phyloP scores from a whole-genome alignment of 1,140 invertebrate genomes.

The Sycobia sp. region DNA sequence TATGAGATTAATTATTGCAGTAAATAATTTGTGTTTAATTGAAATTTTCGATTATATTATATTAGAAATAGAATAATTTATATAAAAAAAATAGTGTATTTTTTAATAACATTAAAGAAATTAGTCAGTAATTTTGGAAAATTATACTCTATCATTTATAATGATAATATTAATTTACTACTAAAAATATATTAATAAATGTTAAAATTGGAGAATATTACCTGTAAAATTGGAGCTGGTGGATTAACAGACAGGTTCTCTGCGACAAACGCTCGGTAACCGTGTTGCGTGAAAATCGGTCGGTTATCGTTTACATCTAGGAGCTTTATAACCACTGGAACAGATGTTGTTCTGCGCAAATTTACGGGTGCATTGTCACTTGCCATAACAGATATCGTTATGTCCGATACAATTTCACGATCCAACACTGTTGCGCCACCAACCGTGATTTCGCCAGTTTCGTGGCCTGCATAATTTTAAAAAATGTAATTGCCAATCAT shows the following conservation, averaged over 20 bases:
- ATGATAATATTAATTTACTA: too few species aligned
- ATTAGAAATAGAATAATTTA: too few species aligned
- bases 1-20: too few species aligned
- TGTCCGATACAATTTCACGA: constrained; percentile 73
- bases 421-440: constrained; percentile 76
- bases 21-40: too few species aligned
- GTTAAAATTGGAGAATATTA: too few species aligned
- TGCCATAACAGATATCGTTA: constrained; percentile 79
- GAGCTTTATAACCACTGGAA: constrained; percentile 80
- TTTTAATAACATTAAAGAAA: too few species aligned
- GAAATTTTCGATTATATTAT: too few species aligned
- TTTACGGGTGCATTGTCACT: constrained; percentile 76
- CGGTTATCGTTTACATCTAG: constrained; percentile 84
- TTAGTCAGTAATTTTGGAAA: too few species aligned
- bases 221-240: constrained; percentile 78
- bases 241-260: constrained; percentile 81
- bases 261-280: constrained; percentile 78
- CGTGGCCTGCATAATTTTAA: constrained; percentile 49
- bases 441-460: constrained; percentile 80
- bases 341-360: constrained; percentile 70
- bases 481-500: neutral
- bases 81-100: too few species aligned
- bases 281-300: constrained; percentile 76
- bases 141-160: too few species aligned
- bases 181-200: too few species aligned